phyloP scores from a whole-genome alignment of 2,797 vertebrate genomes.

The Coendou prehensilis region DNA sequence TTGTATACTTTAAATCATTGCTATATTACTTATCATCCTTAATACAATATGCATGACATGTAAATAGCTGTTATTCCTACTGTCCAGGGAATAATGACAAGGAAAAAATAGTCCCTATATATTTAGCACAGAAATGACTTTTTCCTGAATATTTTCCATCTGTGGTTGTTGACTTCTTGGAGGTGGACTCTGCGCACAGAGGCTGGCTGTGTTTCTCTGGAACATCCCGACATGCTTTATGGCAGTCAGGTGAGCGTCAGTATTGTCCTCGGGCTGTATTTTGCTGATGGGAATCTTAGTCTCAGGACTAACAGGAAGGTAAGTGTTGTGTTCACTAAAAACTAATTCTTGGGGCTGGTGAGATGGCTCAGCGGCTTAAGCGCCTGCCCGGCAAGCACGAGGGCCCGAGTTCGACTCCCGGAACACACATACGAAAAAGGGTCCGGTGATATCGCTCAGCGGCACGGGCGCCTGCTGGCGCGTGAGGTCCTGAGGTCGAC shows the following conservation, averaged over 20 bases:
- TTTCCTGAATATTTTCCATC: not conserved
- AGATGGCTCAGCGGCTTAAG: too few species aligned
- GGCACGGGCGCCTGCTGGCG: too few species aligned
- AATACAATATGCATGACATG: not conserved
- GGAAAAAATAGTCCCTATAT: not conserved
- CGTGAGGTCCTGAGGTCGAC: too few species aligned
- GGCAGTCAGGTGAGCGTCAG: not conserved
- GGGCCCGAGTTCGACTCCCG: too few species aligned
- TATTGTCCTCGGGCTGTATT: not conserved
- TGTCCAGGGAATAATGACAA: not conserved
- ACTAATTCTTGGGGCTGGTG: not conserved
- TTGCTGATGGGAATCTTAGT: slow-evolving; percentile 15
- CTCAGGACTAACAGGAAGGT: not conserved
- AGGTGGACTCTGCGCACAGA: not conserved
- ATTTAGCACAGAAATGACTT: not conserved
- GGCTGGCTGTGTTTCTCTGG: not conserved
- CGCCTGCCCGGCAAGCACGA: too few species aligned
- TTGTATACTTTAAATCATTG: not conserved
- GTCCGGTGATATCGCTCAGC: too few species aligned
- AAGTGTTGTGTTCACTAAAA: not conserved
- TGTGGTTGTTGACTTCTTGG: not conserved
- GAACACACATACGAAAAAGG: too few species aligned
- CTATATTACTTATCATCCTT: not conserved
- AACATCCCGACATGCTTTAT: not conserved
- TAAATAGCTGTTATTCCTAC: not conserved